These are phyloP conservation scores for Ornithoptera priamus DNA, from an alignment of 2,888 invertebrate genomes.

Conservation along the genomic window DNA sequence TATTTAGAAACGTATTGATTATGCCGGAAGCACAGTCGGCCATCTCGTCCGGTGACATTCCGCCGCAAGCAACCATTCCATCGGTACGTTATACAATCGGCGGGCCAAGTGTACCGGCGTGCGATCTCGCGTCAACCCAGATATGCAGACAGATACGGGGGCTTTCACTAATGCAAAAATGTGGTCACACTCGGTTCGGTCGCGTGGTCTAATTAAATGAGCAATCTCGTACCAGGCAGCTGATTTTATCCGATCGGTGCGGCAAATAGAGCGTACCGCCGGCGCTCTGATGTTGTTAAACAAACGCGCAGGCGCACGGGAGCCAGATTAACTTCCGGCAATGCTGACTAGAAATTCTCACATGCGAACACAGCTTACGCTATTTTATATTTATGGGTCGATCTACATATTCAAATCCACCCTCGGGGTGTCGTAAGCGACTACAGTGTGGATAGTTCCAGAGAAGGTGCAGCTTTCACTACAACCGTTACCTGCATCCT, in stretches of 20 bases:
- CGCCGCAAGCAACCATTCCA: not conserved
- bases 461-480: too few species aligned
- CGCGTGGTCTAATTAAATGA: slow-evolving; percentile 25
- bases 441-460: too few species aligned
- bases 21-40: too few species aligned
- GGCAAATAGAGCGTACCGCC: slow-evolving; percentile 20
- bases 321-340: too few species aligned
- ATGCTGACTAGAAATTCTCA: too few species aligned
- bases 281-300: slow-evolving; percentile 11
- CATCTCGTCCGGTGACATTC: not conserved
- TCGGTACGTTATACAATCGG: slow-evolving; percentile 12
- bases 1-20: too few species aligned
- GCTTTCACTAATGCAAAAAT: slow-evolving; percentile 30
- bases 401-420: too few species aligned
- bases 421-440: too few species aligned
- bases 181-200: slow-evolving; percentile 23
- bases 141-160: slow-evolving; percentile 19
- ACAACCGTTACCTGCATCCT: too few species aligned
- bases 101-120: slow-evolving; percentile 13
- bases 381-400: too few species aligned
- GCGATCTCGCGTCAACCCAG: slow-evolving; percentile 26
- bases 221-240: slow-evolving; percentile 17
- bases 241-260: slow-evolving; percentile 19
- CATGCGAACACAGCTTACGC: too few species aligned
- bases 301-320: not conserved